These are phyloP conservation scores for Campoplex nolae DNA, from an alignment of 2,888 invertebrate genomes.

Conservation along the genomic window DNA sequence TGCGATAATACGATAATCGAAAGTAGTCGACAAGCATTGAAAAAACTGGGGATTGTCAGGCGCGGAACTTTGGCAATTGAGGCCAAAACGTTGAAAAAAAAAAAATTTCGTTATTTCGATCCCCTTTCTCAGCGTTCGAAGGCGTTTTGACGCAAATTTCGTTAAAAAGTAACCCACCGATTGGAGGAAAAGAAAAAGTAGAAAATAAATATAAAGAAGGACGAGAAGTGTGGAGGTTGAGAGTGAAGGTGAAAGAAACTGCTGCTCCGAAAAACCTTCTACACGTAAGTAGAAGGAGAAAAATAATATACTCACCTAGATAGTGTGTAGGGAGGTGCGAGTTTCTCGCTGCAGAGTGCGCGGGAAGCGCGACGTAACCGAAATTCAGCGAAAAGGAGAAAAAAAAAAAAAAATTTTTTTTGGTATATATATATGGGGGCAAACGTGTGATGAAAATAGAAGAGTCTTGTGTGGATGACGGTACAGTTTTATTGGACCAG, in stretches of 20 bases:
- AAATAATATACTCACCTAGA: neutral
- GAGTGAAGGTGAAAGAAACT: slow-evolving; percentile 29
- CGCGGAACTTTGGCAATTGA: neutral
- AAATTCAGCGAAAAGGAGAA: slow-evolving; percentile 25
- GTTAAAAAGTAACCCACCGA: neutral
- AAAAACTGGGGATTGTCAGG: neutral
- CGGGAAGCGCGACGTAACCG: neutral
- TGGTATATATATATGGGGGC: neutral
- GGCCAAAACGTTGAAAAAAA: neutral
- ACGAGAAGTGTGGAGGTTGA: slow-evolving; percentile 25
- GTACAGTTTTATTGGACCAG: slow-evolving; percentile 8
- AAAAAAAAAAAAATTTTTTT: neutral
- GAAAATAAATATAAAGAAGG: slow-evolving; percentile 35
- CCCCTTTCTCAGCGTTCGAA: neutral
- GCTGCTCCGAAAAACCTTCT: slow-evolving; percentile 1
- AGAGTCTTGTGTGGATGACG: slow-evolving; percentile 6
- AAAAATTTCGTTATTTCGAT: neutral
- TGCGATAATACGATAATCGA: neutral
- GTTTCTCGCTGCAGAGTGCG: slow-evolving; percentile 32
- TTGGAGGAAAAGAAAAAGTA: neutral
- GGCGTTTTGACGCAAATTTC: neutral
- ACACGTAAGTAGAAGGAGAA: neutral
- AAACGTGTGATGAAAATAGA: slow-evolving; percentile 31
- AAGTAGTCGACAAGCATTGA: neutral
- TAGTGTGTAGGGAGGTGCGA: neutral